These are phyloP conservation scores for Acholoe squamosa DNA, from an alignment of 2,888 invertebrate species.

Conservation along the genomic window DNA sequence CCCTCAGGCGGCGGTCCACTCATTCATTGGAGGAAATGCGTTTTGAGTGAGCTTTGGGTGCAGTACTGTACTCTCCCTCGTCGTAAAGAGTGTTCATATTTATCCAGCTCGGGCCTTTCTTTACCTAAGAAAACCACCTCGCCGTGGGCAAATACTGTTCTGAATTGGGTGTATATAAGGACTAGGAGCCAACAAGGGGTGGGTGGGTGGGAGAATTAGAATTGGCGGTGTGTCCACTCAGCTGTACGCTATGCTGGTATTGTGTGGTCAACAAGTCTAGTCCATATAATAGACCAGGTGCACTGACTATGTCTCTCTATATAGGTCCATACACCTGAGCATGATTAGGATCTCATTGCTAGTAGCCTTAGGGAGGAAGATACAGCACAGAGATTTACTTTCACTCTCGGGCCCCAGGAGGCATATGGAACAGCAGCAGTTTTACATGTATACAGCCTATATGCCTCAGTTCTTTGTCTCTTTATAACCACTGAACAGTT, in stretches of 20 bases:
- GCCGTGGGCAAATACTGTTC: not conserved
- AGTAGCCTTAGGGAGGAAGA: too few species aligned
- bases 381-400: too few species aligned
- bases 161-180: not conserved
- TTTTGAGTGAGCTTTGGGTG: not conserved
- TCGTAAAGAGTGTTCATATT: not conserved
- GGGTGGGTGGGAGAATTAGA: too few species aligned
- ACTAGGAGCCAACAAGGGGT: too few species aligned
- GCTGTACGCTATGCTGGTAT: not conserved
- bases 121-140: conserved; percentile 11
- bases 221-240: not conserved
- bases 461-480: too few species aligned
- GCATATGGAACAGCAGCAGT: too few species aligned
- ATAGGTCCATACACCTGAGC: too few species aligned
- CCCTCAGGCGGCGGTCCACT: not conserved
- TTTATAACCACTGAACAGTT: too few species aligned
- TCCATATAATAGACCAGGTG: not conserved
- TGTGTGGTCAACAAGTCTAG: conserved; percentile 27
- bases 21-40: not conserved
- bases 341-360: too few species aligned
- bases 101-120: conserved; percentile 19
- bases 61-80: not conserved
- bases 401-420: too few species aligned
- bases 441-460: too few species aligned
- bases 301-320: not conserved